These are phyloP conservation scores for Coregonus suidteri DNA, from an alignment of 2,797 vertebrate species.

Conservation along the genomic window DNA sequence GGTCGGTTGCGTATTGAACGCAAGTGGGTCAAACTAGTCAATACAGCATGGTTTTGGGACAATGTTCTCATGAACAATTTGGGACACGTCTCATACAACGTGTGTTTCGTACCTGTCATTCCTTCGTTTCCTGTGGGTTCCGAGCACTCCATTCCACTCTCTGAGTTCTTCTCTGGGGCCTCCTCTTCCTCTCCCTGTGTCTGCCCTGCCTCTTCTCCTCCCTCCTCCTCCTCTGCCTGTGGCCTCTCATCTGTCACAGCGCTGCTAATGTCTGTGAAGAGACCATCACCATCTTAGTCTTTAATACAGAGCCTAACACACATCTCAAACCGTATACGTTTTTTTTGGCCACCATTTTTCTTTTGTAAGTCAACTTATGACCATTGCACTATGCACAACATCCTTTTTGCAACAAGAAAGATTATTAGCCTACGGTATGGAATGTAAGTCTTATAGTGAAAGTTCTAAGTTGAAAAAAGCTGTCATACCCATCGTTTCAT, in stretches of 20 bases:
- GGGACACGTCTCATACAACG: neutral
- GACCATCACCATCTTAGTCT: neutral
- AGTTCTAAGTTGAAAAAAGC: neutral
- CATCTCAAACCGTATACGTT: neutral
- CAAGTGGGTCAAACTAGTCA: too few relatives aligned
- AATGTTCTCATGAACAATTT: neutral
- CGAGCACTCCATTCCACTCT: constrained; percentile 44
- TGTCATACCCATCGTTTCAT: constrained; percentile 52
- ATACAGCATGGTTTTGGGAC: neutral
- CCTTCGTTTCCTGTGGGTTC: constrained; percentile 28
- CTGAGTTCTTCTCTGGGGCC: constrained; percentile 17
- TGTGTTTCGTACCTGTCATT: constrained; percentile 35
- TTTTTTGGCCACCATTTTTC: neutral
- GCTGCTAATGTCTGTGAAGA: constrained; percentile 44
- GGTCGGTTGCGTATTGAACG: neutral
- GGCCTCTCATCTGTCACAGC: constrained; percentile 52
- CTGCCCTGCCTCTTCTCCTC: constrained; percentile 10
- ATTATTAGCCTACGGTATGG: neutral
- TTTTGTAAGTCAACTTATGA: neutral
- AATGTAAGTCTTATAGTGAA: too few relatives aligned
- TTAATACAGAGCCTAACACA: neutral
- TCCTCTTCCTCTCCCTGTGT: constrained; percentile 12
- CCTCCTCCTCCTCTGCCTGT: constrained; percentile 45
- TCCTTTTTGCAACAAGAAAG: neutral
- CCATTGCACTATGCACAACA: neutral